Conservation (phyloP, 2,888 invertebrate genomes). For the Habroteleia sp. region DNA sequence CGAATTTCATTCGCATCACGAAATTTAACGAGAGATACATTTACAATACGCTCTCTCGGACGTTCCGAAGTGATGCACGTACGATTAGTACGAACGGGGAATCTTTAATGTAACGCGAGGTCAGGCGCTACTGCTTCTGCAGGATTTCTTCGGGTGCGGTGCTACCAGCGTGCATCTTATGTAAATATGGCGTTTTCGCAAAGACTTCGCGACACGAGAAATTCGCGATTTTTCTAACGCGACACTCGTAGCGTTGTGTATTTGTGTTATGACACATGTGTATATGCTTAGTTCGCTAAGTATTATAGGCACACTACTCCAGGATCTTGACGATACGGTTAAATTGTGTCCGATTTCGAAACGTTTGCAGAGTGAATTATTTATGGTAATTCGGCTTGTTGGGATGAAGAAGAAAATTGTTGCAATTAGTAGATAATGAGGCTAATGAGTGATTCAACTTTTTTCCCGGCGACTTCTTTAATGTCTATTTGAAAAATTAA, state of each 20-base stretch:
- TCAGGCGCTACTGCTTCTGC: constrained; percentile 36
- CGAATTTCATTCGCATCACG: constrained; percentile 57
- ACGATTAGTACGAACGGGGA: constrained; percentile 49
- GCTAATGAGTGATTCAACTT: constrained; percentile 14
- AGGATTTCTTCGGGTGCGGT: constrained; percentile 13
- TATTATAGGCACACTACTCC: constrained; percentile 6
- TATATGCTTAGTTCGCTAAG: constrained; percentile 25
- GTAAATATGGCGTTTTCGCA: constrained; percentile 29
- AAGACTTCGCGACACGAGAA: constrained; percentile 28
- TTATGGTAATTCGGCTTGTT: constrained; percentile 26
- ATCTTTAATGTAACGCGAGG: constrained; percentile 55
- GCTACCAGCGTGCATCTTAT: constrained; percentile 20
- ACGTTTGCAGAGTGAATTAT: constrained; percentile 22
- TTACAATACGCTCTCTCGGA: constrained; percentile 34
- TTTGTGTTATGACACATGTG: constrained; percentile 13
- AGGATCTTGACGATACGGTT: constrained; percentile 27
- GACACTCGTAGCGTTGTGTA: constrained; percentile 8
- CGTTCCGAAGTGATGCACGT: constrained; percentile 40
- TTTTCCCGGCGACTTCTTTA: background rate
- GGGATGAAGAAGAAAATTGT: constrained; percentile 25
- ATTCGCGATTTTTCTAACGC: constrained; percentile 18
- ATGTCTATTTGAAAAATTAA: too few relatives aligned
- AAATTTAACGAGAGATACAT: constrained; percentile 47
- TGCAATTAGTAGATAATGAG: constrained; percentile 31
- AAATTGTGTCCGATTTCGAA: constrained; percentile 44